Conservation (phyloP, 1,140 invertebrate species). For the Hyles vespertilio region DNA sequence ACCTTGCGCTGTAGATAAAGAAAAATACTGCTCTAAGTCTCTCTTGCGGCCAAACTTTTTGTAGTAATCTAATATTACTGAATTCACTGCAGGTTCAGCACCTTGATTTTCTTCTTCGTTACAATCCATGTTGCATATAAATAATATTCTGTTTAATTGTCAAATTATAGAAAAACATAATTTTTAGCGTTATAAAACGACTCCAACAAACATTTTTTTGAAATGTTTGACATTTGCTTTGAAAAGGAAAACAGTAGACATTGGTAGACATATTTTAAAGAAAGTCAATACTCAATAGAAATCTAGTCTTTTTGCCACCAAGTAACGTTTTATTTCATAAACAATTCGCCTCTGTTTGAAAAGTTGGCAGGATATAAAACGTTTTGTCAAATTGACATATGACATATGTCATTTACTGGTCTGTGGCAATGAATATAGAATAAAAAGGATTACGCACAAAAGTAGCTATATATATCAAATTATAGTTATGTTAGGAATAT, state of each 20-base stretch:
- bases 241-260: not conserved
- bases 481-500: too few species aligned
- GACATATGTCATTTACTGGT: too few species aligned
- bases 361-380: too few species aligned
- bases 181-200: slow-evolving; percentile 17
- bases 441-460: too few species aligned
- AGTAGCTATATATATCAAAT: too few species aligned
- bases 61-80: slow-evolving; percentile 64
- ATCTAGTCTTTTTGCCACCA: too few species aligned
- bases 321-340: too few species aligned
- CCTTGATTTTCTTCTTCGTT: slow-evolving; percentile 25
- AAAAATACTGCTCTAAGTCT: slow-evolving; percentile 69
- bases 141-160: slow-evolving; percentile 5
- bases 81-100: slow-evolving; percentile 47
- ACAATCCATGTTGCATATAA: slow-evolving; percentile 30
- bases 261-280: too few species aligned
- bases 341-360: too few species aligned
- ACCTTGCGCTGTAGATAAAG: slow-evolving; percentile 55
- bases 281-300: too few species aligned
- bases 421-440: too few species aligned
- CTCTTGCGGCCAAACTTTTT: slow-evolving; percentile 68
- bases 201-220: slow-evolving; percentile 4
- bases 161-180: slow-evolving; percentile 5
- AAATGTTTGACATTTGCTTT: slow-evolving; percentile 2
- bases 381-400: too few species aligned